Base-by-base conservation (phyloP, 2,797 vertebrate species). In the Trematomus bernacchii region DNA sequence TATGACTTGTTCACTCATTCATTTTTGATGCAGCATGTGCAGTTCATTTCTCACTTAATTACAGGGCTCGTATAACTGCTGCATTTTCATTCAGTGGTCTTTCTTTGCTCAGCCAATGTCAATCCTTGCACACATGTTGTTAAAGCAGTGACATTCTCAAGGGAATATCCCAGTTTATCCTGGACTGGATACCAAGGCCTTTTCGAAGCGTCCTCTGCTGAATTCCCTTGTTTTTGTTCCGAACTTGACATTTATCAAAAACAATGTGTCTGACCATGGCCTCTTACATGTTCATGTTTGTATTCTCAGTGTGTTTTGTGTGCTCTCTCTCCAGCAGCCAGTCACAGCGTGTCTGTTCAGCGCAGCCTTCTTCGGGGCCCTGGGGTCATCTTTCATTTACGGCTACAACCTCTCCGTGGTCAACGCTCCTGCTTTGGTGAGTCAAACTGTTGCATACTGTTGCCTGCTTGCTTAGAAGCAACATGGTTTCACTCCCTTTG, bases 331-430 rank as follows among this genome's bases (percentile, higher is more conserved):
- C 67, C 12, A 84, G 74, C 90, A 92, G 77, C 78, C 67, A 8
- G 19, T 96, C 79, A 96, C 97, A 19, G 87, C 74, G 54, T 95
- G 93, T 51, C 95, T 99, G 19, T 65, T 98, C 27, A 72, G 87
- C 10, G 96, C 97, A 0, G 94, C 97, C 10, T 91, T 99, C 72
- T 94, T 94, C 2, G 95, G 97, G 8, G 96, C 97, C 62, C 92
- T 99, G 14, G 97, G 98, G 0, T 99, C 97, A 0, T 99, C 98
- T 21, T 99, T 97, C 83, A 95, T 99, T 18, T 99, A 99, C 0
- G 97, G 98, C 12, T 99, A 99, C 92, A 99, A 96, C 88, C 95
- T 99, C 8, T 99, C 97, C 0, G 97, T 99, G 77, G 97, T 99
- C 86, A 99, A 99, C 0, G 97, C 97, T 46, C 98, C 98, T 0